Evolutionary conservation across 1,140 invertebrate genomes (phyloP).

Genomic region (Nasonia longicornis): DNA sequence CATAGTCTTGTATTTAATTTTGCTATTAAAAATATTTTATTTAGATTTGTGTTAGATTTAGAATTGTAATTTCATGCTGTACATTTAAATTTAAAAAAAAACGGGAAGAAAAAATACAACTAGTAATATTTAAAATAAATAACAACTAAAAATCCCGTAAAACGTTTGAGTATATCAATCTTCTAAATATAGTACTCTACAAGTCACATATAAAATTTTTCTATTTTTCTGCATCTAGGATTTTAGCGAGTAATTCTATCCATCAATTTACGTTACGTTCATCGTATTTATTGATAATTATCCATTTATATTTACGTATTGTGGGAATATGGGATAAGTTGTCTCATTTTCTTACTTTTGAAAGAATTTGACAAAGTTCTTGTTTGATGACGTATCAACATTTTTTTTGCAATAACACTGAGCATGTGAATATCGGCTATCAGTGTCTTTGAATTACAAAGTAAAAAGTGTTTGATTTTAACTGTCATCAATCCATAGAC

Average conservation of each 20-base stretch:
- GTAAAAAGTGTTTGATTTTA: constrained; percentile 1
- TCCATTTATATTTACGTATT: constrained; percentile 24
- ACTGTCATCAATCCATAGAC: background rate
- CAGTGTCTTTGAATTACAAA: background rate
- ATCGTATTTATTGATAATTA: constrained; percentile 7
- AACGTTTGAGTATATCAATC: background rate
- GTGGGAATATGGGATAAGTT: constrained; percentile 23
- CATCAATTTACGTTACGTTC: constrained; percentile 15
- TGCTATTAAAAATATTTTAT: constrained; percentile 32
- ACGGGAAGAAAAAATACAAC: background rate
- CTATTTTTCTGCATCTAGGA: constrained; percentile 12
- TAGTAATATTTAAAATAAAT: constrained; percentile 18
- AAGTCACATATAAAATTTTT: constrained; percentile 28
- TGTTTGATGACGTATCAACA: no score
- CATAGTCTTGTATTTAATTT: background rate
- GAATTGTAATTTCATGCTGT: constrained; percentile 23
- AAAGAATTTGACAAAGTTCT: background rate
- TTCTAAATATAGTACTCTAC: constrained; percentile 4
- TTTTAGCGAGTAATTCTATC: constrained; percentile 26
- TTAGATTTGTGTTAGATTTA: constrained; percentile 10
- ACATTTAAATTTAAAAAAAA: constrained; percentile 16
- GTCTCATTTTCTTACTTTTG: background rate
- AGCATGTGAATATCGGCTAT: background rate
- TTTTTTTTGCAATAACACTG: no score
- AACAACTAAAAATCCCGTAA: background rate